These are phyloP conservation scores for Apostichopus japonicus DNA, from an alignment of 35 echinoderm and acorn worm species.

Conservation along the genomic window DNA sequence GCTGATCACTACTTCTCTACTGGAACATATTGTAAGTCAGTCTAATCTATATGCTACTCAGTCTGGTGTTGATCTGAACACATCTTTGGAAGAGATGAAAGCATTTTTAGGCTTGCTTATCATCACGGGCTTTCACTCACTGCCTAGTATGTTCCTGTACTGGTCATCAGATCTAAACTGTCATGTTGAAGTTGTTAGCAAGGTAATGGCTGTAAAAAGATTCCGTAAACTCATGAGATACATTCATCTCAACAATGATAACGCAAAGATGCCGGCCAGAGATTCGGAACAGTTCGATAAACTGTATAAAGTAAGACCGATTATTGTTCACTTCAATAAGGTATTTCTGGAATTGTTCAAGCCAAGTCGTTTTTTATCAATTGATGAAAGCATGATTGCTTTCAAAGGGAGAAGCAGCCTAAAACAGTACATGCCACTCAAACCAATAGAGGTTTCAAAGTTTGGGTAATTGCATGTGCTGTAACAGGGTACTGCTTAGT, in stretches of 20 bases:
- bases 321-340: conserved; percentile 16
- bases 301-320: conserved; percentile 27
- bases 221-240: conserved; percentile 25
- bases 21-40: neutral
- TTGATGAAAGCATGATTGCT: conserved; percentile 34
- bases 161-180: neutral
- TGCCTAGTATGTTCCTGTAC: neutral
- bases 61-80: too few species aligned
- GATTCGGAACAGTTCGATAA: conserved; percentile 16
- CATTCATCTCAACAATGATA: conserved; percentile 49
- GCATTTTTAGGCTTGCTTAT: conserved; percentile 2
- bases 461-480: conserved; percentile 17
- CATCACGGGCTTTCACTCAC: neutral
- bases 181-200: neutral
- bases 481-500: neutral
- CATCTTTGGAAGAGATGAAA: too few species aligned
- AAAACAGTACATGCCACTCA: conserved; percentile 5
- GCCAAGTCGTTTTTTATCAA: neutral
- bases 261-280: neutral
- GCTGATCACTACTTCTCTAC: too few species aligned
- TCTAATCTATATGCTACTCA: neutral
- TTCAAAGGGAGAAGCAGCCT: conserved; percentile 16
- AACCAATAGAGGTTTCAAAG: conserved; percentile 28
- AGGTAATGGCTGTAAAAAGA: neutral
- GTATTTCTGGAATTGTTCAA: conserved; percentile 4